Evolutionary conservation across 2,888 invertebrate genomes (phyloP), one percentile per base, ranked within the genome.

Genomic region (Hypena proboscidalis): DNA sequence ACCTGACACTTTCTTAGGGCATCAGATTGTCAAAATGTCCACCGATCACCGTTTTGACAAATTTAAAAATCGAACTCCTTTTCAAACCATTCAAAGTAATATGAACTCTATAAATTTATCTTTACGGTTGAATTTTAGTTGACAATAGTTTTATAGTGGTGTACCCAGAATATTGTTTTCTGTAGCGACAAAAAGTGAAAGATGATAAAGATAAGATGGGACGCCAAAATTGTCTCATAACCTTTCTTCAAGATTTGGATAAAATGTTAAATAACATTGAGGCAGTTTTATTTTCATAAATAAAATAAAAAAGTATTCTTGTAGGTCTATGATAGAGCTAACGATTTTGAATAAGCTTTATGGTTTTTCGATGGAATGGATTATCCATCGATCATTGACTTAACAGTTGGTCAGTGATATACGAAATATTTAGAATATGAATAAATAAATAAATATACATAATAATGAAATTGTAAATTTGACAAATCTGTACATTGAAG

Each of bases 11-110:
- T 86, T 81, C 80, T 64, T 70, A 70, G 60, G 63, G 74, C 74
- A 77, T 77, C 73, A 80, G 83, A 87, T 86, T 88, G 87, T 88
- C 88, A 87, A 88, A 85, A 84, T 84, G 89, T 88, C 86, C 75
- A 77, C 80, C 83, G 70, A 82, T 86, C 86, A 81, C 70, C 14
- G 27, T 42, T 55, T 44, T 17, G 11, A 33, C 29, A 34, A 43
- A 36, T 32, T 50, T 56, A 34, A 34, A 39, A 25, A 38, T 33
- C 15, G 11, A 34, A 34, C 7, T 4, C 0, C 1, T 1, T 9
- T 17, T 17, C 2, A 7, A 13, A 17, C 7, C 3, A 11, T 2
- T 9, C 5, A 27, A 25, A 1, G 3, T 3, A 22, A 21, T 7
- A 8, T 20, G n/a, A 3, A 32, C 27, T 32, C 27, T 37, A 31